Evolutionary conservation across 2,888 invertebrate genomes (phyloP).

Genomic region (Cheilosia scutellata): DNA sequence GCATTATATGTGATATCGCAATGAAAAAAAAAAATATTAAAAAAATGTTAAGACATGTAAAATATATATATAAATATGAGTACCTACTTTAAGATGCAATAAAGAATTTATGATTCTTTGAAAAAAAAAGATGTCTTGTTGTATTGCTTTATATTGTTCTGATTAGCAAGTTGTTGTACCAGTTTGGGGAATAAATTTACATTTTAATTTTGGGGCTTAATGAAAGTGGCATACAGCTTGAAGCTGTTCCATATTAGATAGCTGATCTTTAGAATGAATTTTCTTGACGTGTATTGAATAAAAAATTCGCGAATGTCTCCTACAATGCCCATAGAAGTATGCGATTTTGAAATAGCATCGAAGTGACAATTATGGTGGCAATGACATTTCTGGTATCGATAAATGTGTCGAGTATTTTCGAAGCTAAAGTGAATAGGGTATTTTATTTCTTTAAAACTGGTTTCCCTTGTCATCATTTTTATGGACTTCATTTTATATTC

Average conservation of each 20-base stretch:
- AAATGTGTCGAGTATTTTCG: too few relatives aligned
- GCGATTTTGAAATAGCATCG: too few relatives aligned
- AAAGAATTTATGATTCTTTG: constrained; percentile 83
- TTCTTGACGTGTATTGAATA: too few relatives aligned
- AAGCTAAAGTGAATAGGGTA: too few relatives aligned
- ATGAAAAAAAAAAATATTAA: constrained; percentile 68
- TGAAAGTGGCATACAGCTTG: neutral
- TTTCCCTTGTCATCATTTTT: too few relatives aligned
- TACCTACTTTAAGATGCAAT: constrained; percentile 80
- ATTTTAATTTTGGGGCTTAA: neutral
- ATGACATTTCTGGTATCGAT: too few relatives aligned
- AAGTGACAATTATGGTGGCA: too few relatives aligned
- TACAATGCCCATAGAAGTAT: too few relatives aligned
- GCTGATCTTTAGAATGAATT: neutral
- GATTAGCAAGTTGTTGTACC: neutral
- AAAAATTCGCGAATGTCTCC: too few relatives aligned
- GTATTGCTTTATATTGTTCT: constrained; percentile 24
- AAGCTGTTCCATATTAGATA: neutral
- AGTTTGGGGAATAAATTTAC: constrained; percentile 23
- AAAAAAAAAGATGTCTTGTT: constrained; percentile 69
- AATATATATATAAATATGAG: constrained; percentile 80
- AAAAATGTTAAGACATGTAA: constrained; percentile 77
- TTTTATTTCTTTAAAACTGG: too few relatives aligned
- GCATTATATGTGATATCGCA: constrained; percentile 83
- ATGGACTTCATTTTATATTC: too few relatives aligned